A percentile compares a stretch with the other conserved stretches of the same genome.
Evolutionary conservation across 2,888 invertebrate genomes (phyloP).

Genomic region (Caenorhabditis sulstoni): DNA sequence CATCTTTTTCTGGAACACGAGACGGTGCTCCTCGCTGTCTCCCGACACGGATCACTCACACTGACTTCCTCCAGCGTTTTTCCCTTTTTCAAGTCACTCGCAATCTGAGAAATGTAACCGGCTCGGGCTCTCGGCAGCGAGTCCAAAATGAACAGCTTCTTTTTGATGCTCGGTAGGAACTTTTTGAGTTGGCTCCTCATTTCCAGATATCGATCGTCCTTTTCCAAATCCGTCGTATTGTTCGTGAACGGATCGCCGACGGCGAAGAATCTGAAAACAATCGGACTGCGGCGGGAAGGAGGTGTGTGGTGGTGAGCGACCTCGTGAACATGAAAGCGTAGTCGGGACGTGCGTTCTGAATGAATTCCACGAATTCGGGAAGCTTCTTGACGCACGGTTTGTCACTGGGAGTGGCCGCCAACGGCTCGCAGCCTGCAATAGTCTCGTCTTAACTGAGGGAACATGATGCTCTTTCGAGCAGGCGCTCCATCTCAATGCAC

Average conservation of each 20-base stretch:
- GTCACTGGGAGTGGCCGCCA: conserved; percentile 27
- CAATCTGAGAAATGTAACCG: conserved; percentile 10
- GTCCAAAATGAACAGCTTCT: conserved; percentile 46
- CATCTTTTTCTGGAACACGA: conserved; percentile 22
- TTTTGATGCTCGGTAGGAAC: conserved; percentile 42
- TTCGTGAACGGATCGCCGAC: conserved; percentile 23
- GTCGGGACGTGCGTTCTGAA: conserved; percentile 36
- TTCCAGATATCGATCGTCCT: conserved; percentile 20
- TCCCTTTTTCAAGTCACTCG: conserved; percentile 28
- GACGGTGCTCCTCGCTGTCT: background rate
- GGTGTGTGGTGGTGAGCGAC: background rate
- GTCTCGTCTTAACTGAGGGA: too few species aligned
- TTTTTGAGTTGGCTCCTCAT: conserved; percentile 47
- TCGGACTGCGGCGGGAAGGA: background rate
- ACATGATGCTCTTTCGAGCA: too few species aligned
- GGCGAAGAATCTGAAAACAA: conserved; percentile 23
- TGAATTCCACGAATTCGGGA: conserved; percentile 22
- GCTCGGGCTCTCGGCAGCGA: conserved; percentile 30
- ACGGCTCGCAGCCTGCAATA: conserved; percentile 29
- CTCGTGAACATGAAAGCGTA: conserved; percentile 43
- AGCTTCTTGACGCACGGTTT: conserved; percentile 17
- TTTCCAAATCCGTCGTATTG: conserved; percentile 22
- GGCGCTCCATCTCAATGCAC: too few species aligned
- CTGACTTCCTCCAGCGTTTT: conserved; percentile 25
- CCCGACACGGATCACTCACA: conserved; percentile 1